Conservation (phyloP, 2,888 invertebrate species). For the Parascotia fuliginaria region DNA sequence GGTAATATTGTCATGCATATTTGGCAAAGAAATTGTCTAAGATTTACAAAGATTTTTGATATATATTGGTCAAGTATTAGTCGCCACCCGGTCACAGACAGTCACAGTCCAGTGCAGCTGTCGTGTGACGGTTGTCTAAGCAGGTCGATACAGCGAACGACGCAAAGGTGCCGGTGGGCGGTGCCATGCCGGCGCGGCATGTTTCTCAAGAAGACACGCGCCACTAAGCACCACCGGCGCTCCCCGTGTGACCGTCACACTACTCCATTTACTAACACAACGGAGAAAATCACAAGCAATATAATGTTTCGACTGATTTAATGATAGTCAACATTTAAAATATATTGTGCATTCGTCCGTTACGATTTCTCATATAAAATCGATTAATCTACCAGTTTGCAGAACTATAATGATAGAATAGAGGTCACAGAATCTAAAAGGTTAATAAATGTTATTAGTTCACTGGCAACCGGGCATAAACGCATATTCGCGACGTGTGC, state of each 20-base stretch:
- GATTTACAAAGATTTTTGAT: too few relatives aligned
- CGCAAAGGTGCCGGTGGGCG: constrained; percentile 32
- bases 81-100: too few relatives aligned
- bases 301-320: constrained; percentile 25
- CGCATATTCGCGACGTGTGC: constrained; percentile 41
- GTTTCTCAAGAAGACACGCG: constrained; percentile 68
- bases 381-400: constrained; percentile 33
- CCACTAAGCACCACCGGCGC: constrained; percentile 46
- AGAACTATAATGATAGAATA: constrained; percentile 40
- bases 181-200: constrained; percentile 56
- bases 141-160: constrained; percentile 28
- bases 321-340: constrained; percentile 11
- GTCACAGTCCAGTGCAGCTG: constrained; percentile 36
- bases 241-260: constrained; percentile 63
- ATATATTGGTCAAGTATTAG: neutral
- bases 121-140: constrained; percentile 29
- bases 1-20: too few relatives aligned
- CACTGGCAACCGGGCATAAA: constrained; percentile 47
- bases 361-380: constrained; percentile 13
- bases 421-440: constrained; percentile 50
- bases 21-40: too few relatives aligned
- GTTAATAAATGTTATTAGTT: constrained; percentile 50
- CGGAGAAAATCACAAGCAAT: constrained; percentile 44
- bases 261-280: constrained; percentile 58
- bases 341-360: constrained; percentile 16